Evolutionary conservation across 2,888 invertebrate species (phyloP).

Genomic region (Teleiodes luculella): DNA sequence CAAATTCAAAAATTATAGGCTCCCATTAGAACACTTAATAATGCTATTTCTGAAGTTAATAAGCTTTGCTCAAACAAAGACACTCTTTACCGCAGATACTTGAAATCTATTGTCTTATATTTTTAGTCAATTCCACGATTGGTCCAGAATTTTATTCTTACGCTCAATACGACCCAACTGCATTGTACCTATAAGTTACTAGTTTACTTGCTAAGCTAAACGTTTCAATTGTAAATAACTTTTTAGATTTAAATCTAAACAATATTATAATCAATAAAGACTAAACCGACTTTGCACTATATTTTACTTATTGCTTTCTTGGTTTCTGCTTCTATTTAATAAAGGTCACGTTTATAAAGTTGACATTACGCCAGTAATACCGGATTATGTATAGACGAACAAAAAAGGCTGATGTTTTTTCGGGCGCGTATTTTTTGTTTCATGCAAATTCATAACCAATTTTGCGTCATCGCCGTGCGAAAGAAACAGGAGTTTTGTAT

Average conservation of each 20-base stretch:
- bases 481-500: too few relatives aligned
- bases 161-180: constrained; percentile 4
- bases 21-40: too few relatives aligned
- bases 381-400: too few relatives aligned
- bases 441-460: too few relatives aligned
- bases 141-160: constrained; percentile 7
- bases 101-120: background rate
- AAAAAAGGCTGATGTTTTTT: too few relatives aligned
- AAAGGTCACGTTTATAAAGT: background rate
- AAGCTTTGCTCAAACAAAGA: background rate
- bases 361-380: too few relatives aligned
- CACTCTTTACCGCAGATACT: background rate
- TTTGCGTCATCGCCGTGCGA: too few relatives aligned
- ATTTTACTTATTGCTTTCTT: constrained; percentile 58
- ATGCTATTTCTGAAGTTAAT: too few relatives aligned
- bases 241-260: constrained; percentile 41
- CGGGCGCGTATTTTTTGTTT: too few relatives aligned
- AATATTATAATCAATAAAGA: constrained; percentile 32
- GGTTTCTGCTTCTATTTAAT: constrained; percentile 42
- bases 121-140: constrained; percentile 4
- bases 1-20: too few relatives aligned
- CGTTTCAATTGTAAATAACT: constrained; percentile 42
- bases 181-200: background rate
- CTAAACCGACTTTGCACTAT: constrained; percentile 37
- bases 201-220: constrained; percentile 32